Conservation (phyloP, 2,888 invertebrate genomes). For the Camptogramma bilineatum region DNA sequence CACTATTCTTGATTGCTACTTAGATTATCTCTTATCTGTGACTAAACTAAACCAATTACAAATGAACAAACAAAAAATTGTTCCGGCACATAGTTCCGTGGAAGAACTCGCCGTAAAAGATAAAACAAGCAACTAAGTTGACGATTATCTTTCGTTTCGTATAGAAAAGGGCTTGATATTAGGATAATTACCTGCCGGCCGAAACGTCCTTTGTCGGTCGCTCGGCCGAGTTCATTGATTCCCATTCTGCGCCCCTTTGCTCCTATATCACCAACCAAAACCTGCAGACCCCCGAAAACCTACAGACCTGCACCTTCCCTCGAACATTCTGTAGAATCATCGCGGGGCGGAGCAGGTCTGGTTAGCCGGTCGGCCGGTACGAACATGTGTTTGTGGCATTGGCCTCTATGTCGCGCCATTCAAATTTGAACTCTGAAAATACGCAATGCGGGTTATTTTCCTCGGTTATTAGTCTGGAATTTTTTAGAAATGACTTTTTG, state of each 20-base stretch:
- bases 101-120: slow-evolving; percentile 8
- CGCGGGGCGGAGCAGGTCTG: slow-evolving; percentile 59
- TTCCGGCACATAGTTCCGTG: slow-evolving; percentile 16
- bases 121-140: slow-evolving; percentile 35
- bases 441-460: slow-evolving; percentile 43
- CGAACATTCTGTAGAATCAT: slow-evolving; percentile 32
- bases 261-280: slow-evolving; percentile 64
- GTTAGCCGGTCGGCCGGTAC: slow-evolving; percentile 58
- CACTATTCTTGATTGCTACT: neutral
- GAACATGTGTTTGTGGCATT: slow-evolving; percentile 82
- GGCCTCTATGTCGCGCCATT: slow-evolving; percentile 62
- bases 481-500: slow-evolving; percentile 61
- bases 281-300: slow-evolving; percentile 52
- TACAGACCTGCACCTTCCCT: slow-evolving; percentile 34
- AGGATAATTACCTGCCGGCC: slow-evolving; percentile 81
- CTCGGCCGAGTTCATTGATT: slow-evolving; percentile 82
- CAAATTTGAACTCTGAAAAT: slow-evolving; percentile 57
- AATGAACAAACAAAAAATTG: slow-evolving; percentile 14
- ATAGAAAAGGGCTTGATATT: slow-evolving; percentile 75
- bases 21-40: too few relatives aligned
- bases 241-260: slow-evolving; percentile 78
- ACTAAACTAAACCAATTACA: slow-evolving; percentile 4
- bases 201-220: slow-evolving; percentile 83
- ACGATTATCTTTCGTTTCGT: slow-evolving; percentile 49
- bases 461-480: slow-evolving; percentile 43